Percentiles rank a stretch among this genome's conserved stretches.
phyloP scores from a whole-genome alignment of 2,888 invertebrate genomes.

The Cynaeus angustus region DNA sequence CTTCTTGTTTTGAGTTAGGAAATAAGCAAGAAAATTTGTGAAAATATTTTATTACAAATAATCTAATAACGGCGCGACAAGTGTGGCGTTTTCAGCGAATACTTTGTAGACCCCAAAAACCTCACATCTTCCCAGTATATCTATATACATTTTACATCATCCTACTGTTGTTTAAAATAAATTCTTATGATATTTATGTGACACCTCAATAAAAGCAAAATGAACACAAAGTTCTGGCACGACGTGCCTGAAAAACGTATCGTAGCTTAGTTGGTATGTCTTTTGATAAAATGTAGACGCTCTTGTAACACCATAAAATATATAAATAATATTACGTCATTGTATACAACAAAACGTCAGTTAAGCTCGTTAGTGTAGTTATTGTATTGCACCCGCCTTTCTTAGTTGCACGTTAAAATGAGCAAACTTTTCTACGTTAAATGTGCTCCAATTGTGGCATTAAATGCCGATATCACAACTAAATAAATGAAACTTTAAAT shows the following conservation, averaged over 20 bases:
- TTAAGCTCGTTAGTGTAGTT: conserved; percentile 30
- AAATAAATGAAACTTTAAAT: background rate
- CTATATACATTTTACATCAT: conserved; percentile 9
- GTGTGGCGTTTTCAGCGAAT: background rate
- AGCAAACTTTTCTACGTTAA: conserved; percentile 8
- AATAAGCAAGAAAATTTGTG: background rate
- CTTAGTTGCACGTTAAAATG: conserved; percentile 5
- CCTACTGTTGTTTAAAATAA: conserved; percentile 8
- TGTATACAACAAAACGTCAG: conserved; percentile 19
- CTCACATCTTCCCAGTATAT: background rate
- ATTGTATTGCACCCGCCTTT: conserved; percentile 29
- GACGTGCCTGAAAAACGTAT: background rate
- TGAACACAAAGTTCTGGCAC: conserved; percentile 12
- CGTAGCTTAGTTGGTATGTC: conserved; percentile 11
- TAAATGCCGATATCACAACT: conserved; percentile 16
- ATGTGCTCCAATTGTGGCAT: conserved; percentile 3
- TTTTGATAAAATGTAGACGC: conserved; percentile 6
- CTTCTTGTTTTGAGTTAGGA: too few relatives aligned
- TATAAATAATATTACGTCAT: conserved; percentile 14
- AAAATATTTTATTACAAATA: conserved; percentile 39
- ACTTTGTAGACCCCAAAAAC: conserved; percentile 1
- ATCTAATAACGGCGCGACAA: conserved; percentile 8
- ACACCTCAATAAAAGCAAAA: conserved; percentile 2
- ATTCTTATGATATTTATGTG: conserved; percentile 8
- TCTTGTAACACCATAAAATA: conserved; percentile 22